Evolutionary conservation across 2,113 vertebrate genomes (phyloP).

Genomic region (Callionymus lyra): DNA sequence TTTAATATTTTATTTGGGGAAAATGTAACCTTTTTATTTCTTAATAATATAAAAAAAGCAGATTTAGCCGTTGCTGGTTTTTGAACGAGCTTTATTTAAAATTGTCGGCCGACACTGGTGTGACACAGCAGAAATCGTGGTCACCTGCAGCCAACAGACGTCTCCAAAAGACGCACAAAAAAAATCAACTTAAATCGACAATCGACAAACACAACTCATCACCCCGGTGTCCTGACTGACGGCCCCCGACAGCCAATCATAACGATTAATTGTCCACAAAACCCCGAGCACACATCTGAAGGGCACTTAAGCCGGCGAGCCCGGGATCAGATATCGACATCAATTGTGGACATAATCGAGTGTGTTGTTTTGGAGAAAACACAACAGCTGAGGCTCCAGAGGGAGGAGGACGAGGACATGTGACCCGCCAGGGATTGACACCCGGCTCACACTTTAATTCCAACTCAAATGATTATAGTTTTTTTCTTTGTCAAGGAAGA

Average conservation of each 20-base stretch:
- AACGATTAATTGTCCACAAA: slow-evolving; percentile 49
- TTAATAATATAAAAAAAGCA: too few species aligned
- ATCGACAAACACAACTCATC: slow-evolving; percentile 47
- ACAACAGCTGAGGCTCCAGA: slow-evolving; percentile 54
- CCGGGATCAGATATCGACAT: slow-evolving; percentile 18
- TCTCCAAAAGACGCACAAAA: neutral
- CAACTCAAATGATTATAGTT: too few species aligned
- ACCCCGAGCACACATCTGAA: slow-evolving; percentile 21
- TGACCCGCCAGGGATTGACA: too few species aligned
- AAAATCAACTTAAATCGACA: slow-evolving; percentile 19
- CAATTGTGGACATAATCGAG: slow-evolving; percentile 39
- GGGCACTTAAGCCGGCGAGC: slow-evolving; percentile 38
- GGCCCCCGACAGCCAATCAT: slow-evolving; percentile 35
- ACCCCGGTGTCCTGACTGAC: slow-evolving; percentile 15
- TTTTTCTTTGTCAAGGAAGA: too few species aligned
- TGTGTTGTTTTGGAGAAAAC: slow-evolving; percentile 54
- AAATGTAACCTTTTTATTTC: too few species aligned
- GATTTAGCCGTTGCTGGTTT: too few species aligned
- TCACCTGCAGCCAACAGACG: too few species aligned
- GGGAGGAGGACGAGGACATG: neutral
- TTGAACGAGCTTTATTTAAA: too few species aligned
- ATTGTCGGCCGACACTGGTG: too few species aligned
- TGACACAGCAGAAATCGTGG: too few species aligned
- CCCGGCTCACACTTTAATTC: too few species aligned
- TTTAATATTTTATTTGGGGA: too few species aligned